phyloP scores from a whole-genome alignment of 2,888 invertebrate species.

The Chymomyza procnemis region DNA sequence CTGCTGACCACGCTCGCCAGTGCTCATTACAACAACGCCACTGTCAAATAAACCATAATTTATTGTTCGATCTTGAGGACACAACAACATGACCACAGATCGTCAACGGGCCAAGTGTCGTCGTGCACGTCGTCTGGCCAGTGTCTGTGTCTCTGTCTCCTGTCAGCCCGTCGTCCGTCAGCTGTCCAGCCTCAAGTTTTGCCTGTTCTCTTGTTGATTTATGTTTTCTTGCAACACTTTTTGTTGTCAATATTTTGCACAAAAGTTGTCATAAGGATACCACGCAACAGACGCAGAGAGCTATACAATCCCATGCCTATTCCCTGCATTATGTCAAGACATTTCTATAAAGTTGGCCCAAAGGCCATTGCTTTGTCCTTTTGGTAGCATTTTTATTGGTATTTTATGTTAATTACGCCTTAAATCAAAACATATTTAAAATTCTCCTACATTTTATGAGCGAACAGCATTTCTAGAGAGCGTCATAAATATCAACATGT shows the following conservation, averaged over 20 bases:
- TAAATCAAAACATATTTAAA: constrained; percentile 20
- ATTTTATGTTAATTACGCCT: constrained; percentile 62
- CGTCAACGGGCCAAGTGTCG: not conserved
- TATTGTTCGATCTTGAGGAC: constrained; percentile 48
- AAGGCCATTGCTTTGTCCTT: constrained; percentile 35
- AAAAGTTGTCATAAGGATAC: constrained; percentile 68
- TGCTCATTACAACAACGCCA: constrained; percentile 44
- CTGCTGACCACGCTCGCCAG: not conserved
- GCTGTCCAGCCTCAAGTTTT: not conserved
- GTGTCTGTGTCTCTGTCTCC: not conserved
- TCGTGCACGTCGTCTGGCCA: not conserved
- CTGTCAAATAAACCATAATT: constrained; percentile 69
- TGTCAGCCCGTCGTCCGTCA: not conserved
- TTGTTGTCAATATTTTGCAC: constrained; percentile 40
- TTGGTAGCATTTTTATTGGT: constrained; percentile 62
- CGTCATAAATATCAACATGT: constrained; percentile 27
- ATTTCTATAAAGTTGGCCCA: constrained; percentile 12
- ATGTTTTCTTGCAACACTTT: constrained; percentile 62
- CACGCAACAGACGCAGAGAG: too few species aligned
- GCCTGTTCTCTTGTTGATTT: constrained; percentile 44
- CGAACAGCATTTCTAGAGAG: constrained; percentile 11
- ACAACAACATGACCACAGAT: constrained; percentile 1
- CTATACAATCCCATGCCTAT: not conserved
- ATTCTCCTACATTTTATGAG: constrained; percentile 21
- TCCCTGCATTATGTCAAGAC: constrained; percentile 17